phyloP scores from a whole-genome alignment of 1,140 invertebrate species.

The Capitella teleta region DNA sequence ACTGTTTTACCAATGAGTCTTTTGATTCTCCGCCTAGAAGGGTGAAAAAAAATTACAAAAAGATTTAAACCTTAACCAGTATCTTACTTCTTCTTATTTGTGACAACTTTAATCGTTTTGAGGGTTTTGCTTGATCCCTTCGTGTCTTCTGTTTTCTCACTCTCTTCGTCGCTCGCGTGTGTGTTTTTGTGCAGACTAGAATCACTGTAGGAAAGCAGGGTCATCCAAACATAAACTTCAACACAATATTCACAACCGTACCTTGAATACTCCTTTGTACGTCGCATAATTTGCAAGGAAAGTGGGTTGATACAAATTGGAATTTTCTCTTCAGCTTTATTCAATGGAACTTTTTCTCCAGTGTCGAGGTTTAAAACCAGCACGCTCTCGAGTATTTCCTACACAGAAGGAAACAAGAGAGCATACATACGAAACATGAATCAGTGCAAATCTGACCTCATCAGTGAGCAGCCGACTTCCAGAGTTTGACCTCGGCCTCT shows the following conservation, averaged over 20 bases:
- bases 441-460: too few species aligned
- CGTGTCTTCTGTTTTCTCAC: slow-evolving; percentile 21
- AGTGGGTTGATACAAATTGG: neutral
- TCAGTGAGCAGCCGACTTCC: too few species aligned
- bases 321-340: neutral
- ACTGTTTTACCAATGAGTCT: slow-evolving; percentile 81
- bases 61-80: neutral
- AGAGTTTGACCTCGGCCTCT: too few species aligned
- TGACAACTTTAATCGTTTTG: neutral
- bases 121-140: neutral
- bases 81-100: too few species aligned
- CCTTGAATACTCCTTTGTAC: too few species aligned
- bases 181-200: slow-evolving; percentile 58
- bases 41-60: neutral
- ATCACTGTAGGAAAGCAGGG: slow-evolving; percentile 38
- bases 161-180: slow-evolving; percentile 6
- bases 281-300: neutral
- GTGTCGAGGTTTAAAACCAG: too few species aligned
- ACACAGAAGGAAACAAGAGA: too few species aligned
- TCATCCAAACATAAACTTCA: neutral
- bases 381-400: too few species aligned
- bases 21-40: slow-evolving; percentile 55
- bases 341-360: too few species aligned
- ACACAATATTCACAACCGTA: neutral
- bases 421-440: too few species aligned